Percentiles rank a stretch among this genome's conserved stretches.
phyloP scores from a whole-genome alignment of 2,113 vertebrate genomes.

The Hydropotes inermis region DNA sequence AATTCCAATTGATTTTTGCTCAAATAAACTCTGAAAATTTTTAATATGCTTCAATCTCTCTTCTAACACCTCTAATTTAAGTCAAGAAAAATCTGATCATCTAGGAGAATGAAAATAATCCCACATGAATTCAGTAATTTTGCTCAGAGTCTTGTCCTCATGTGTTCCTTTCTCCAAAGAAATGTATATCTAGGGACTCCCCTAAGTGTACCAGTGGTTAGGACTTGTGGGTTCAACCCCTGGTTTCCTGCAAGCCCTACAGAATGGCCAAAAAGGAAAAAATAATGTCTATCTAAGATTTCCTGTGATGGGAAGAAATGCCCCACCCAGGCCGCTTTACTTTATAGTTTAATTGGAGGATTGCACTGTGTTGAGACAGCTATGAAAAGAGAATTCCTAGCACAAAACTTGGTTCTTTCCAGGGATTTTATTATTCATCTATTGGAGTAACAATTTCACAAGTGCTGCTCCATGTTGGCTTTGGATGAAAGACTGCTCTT shows the following conservation, averaged over 20 bases:
- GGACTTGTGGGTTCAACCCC: not conserved
- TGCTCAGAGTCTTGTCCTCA: not conserved
- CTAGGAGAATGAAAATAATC: not conserved
- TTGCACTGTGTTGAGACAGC: not conserved
- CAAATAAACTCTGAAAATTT: not conserved
- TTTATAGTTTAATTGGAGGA: not conserved
- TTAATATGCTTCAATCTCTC: not conserved
- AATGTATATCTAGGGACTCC: not conserved
- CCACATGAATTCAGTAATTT: not conserved
- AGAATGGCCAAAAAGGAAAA: not conserved
- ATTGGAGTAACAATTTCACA: not conserved
- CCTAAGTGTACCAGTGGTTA: not conserved
- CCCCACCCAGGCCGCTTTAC: not conserved
- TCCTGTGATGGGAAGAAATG: not conserved
- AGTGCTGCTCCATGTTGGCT: not conserved
- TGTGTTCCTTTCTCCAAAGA: not conserved
- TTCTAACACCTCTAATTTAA: not conserved
- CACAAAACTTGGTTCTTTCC: not conserved
- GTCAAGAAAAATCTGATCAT: not conserved
- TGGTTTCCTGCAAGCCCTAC: not conserved
- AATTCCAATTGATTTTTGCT: not conserved
- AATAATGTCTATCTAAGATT: not conserved
- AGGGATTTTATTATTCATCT: not conserved
- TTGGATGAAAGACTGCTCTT: not conserved
- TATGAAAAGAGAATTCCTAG: not conserved